Percentiles rank a stretch among this genome's conserved stretches.
Evolutionary conservation across 2,113 vertebrate species (phyloP).

Genomic region (Actenoides lindsayi): DNA sequence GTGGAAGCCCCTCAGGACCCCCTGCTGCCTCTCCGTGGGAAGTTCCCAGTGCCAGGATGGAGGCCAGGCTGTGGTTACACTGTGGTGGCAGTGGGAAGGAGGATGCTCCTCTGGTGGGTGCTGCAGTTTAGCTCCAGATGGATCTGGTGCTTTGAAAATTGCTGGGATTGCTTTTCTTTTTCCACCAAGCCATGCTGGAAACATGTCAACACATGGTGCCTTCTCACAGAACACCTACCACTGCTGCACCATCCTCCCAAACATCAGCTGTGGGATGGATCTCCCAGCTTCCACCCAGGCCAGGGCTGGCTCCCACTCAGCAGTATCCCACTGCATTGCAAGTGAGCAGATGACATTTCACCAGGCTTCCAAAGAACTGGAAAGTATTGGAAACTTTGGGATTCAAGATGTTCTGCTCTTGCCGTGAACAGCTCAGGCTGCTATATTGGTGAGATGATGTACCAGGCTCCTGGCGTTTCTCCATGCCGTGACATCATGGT

Average conservation of each 20-base stretch:
- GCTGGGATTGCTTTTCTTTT: background rate
- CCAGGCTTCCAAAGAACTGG: background rate
- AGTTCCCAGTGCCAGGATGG: background rate
- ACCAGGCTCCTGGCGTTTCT: conserved; percentile 29
- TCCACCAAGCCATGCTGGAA: background rate
- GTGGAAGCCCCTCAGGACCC: background rate
- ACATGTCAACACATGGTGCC: background rate
- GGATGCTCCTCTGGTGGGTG: background rate
- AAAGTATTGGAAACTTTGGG: background rate
- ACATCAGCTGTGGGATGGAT: background rate
- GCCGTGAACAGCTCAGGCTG: background rate
- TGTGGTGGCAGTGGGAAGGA: background rate
- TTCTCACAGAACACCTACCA: background rate
- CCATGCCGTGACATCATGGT: background rate
- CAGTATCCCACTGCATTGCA: background rate
- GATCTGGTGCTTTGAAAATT: background rate
- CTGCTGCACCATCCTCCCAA: background rate
- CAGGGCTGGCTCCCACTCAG: background rate
- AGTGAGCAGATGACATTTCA: background rate
- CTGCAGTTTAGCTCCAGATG: background rate
- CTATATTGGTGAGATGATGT: conserved; percentile 52
- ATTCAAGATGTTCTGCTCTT: conserved; percentile 48
- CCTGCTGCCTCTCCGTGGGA: fast-evolving
- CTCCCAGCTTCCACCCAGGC: background rate
- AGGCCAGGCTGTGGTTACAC: fast-evolving